Conservation (phyloP, 2,797 vertebrate species). For the Pteronotus mesoamericanus region DNA sequence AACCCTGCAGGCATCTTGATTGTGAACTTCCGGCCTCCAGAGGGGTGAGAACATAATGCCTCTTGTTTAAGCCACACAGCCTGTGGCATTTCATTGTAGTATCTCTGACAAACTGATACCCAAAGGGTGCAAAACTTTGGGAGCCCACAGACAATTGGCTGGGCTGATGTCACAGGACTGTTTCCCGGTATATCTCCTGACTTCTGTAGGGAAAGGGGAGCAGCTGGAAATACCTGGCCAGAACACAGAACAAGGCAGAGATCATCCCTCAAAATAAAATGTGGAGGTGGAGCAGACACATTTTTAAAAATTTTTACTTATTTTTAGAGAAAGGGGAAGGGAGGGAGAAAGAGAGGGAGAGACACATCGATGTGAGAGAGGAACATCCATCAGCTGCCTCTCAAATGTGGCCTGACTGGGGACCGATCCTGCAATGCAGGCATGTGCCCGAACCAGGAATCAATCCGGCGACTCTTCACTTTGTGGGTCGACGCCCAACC, state of each 20-base stretch:
- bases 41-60: background rate
- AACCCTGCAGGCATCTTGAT: background rate
- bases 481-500: too few species aligned
- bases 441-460: too few species aligned
- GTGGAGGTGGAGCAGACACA: background rate
- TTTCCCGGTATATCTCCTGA: background rate
- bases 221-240: background rate
- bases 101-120: background rate
- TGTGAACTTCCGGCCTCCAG: background rate
- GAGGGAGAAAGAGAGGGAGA: too few species aligned
- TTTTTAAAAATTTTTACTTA: too few species aligned
- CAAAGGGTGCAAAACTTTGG: background rate
- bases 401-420: too few species aligned
- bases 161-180: background rate
- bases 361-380: too few species aligned
- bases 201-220: background rate
- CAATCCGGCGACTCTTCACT: too few species aligned
- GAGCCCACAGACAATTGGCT: background rate
- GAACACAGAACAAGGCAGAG: fast-evolving
- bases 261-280: background rate
- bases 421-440: too few species aligned
- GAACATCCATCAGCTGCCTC: too few species aligned
- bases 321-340: too few species aligned
- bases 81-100: fast-evolving
- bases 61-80: background rate